Evolutionary conservation across 35 echinoderm and acorn worm species (phyloP), one percentile per base, ranked within the genome.

Genomic region (Strongylocentrotus purpuratus): DNA sequence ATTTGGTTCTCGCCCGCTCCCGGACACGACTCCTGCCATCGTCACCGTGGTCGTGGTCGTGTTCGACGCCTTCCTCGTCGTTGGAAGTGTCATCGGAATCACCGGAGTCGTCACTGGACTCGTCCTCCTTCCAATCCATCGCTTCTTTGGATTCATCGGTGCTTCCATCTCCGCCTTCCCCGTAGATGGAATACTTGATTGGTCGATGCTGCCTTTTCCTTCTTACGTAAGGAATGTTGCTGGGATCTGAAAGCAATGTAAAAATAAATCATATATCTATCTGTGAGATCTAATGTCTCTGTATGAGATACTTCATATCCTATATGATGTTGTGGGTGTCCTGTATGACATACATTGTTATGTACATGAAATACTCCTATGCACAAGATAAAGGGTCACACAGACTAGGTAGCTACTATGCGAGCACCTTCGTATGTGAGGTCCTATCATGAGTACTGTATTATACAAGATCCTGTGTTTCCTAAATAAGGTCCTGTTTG

Each of bases 171-270:
- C 15, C 12, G 33, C 45, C 14, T 9, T 89, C 87, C 32, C 87
- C 87, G 33, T 89, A 89, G 87, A 89, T 89, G 31, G 87, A 89
- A 46, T 45, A 89, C 33, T 46, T 13, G 87, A 89, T 89, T 22
- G 87, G 87, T 45, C 87, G n/a, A 25, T 89, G 45, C n/a, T 31
- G 32, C 87, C 87, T 33, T 28, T 46, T 33, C 31, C 87, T 33
- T 2, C 31, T 33, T 31, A 41, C 87, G 45, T 89, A 89, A 7
- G 87, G 87, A 89, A 33, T 89, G 32, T 2, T 18, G 87, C 45
- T 9, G 12, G 87, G 33, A 9, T 45, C 87, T 89, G 87, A 46
- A 89, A 7, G 33, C 1, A 78, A 78, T 78, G 3, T n/a, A 78
- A 5, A n/a, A 78, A 78, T 78, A n/a, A 22, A 78, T 70, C 6